Evolutionary conservation across 2,797 vertebrate genomes (phyloP), one percentile per base, ranked within the genome.

Genomic region (Aplochiton taeniatus): DNA sequence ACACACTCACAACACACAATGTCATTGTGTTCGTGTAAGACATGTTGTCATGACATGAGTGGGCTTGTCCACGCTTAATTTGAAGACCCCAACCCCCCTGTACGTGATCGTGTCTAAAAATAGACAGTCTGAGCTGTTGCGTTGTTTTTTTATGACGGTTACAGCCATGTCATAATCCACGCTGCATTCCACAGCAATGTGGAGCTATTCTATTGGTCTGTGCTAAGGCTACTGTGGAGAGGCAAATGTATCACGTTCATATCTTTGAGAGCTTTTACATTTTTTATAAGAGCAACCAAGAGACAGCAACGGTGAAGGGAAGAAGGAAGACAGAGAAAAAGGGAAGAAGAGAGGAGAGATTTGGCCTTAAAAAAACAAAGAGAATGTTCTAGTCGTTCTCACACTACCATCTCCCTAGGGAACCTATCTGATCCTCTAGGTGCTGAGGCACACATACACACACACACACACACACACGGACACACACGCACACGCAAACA

Each of bases 91-190:
- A 73, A 69, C 78, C 59, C 78, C 77, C 44, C 9, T 31, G 3
- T 3, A 31, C 66, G 60, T 77, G 74, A 77, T 72, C 55, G 69
- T 20, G 70, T 80, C 85, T 86, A 86, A 86, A 87, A 89, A 89
- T 88, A 87, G 79, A 68, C 75, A 4, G 59, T 57, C 72, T 67
- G 73, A 80, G 78, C 75, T 68, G 78, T 83, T 87, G 81, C 68
- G 49, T 86, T 43, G 65, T 77, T 85, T 87, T n/a, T 84, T 81
- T 84, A 70, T 85, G 82, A 81, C 72, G 73, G 81, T 84, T 77
- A 73, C 71, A 50, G 31, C 73, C 76, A 74, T 77, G 80, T 85
- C 82, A 85, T 82, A 80, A 83, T 80, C 84, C 83, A 85, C 77
- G 58, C 75, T 83, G 72, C 79, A 66, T 83, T 83, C 82, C 78